Evolutionary conservation across 2,797 vertebrate genomes (phyloP).

Genomic region (Mormyrops boulengeri): DNA sequence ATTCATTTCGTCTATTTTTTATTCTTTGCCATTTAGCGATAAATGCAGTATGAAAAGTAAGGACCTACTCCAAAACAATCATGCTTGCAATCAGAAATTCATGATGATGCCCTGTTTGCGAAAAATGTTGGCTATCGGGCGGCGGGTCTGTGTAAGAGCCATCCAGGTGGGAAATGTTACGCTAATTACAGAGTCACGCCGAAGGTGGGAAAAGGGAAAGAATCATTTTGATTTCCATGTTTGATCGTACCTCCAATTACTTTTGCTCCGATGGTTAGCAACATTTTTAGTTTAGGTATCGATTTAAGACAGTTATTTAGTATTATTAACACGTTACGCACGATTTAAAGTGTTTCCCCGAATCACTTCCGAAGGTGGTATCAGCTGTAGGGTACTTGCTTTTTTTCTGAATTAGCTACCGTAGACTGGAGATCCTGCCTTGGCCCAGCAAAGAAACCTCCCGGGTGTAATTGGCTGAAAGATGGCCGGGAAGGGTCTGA

Average conservation of each 20-base stretch:
- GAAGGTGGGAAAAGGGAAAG: not conserved
- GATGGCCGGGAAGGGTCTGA: not conserved
- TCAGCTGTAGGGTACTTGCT: conserved; percentile 13
- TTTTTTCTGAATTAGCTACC: not conserved
- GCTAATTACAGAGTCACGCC: not conserved
- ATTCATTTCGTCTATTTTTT: not conserved
- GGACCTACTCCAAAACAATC: not conserved
- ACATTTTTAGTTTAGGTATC: not conserved
- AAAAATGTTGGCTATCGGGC: too few relatives aligned
- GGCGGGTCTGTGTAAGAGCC: not conserved
- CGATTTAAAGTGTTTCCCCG: not conserved
- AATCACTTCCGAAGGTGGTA: not conserved
- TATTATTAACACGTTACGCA: not conserved
- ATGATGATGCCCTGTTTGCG: not conserved
- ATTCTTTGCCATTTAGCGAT: not conserved
- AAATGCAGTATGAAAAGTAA: not conserved
- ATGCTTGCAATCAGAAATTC: not conserved
- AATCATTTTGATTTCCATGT: not conserved
- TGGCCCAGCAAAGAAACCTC: not conserved
- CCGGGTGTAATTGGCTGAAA: not conserved
- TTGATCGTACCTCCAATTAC: not conserved
- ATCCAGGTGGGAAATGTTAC: conserved; percentile 12
- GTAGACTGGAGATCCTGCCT: conserved; percentile 4
- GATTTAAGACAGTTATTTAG: not conserved
- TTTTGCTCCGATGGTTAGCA: not conserved